phyloP scores from a whole-genome alignment of 2,113 vertebrate species.

The Physeter macrocephalus region DNA sequence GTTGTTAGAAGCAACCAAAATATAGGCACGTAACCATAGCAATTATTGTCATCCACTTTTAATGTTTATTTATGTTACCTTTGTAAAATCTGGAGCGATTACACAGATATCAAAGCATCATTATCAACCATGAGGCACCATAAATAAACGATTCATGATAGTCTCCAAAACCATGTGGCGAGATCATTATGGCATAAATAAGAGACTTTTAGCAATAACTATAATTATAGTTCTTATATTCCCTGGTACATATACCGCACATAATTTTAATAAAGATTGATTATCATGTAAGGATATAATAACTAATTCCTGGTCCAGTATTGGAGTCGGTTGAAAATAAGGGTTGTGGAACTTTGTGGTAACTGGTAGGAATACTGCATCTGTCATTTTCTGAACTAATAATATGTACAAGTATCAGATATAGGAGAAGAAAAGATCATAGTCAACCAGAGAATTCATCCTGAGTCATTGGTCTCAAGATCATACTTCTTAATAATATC shows the following conservation, averaged over 20 bases:
- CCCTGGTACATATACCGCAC: not conserved
- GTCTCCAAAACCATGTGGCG: slow-evolving; percentile 1
- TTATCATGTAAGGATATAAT: not conserved
- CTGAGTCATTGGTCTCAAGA: not conserved
- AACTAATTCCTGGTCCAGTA: not conserved
- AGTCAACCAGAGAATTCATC: not conserved
- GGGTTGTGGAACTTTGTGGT: not conserved
- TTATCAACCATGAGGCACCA: not conserved
- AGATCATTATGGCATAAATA: not conserved
- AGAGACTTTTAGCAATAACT: not conserved
- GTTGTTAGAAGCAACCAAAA: not conserved
- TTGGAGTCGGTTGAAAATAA: not conserved
- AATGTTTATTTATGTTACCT: slow-evolving; percentile 21
- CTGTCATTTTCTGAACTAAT: not conserved
- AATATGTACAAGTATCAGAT: not conserved
- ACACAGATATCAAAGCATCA: not conserved
- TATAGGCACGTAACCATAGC: not conserved
- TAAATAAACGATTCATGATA: not conserved
- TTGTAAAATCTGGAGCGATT: slow-evolving; percentile 29
- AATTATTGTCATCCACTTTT: not conserved
- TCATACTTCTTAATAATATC: not conserved
- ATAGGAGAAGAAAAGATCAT: not conserved
- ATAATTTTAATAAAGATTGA: slow-evolving; percentile 13
- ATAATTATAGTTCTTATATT: slow-evolving; percentile 20
- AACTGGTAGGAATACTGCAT: not conserved